These are phyloP conservation scores for Trichosurus vulpecula DNA, from an alignment of 2,797 vertebrate species.

Conservation along the genomic window DNA sequence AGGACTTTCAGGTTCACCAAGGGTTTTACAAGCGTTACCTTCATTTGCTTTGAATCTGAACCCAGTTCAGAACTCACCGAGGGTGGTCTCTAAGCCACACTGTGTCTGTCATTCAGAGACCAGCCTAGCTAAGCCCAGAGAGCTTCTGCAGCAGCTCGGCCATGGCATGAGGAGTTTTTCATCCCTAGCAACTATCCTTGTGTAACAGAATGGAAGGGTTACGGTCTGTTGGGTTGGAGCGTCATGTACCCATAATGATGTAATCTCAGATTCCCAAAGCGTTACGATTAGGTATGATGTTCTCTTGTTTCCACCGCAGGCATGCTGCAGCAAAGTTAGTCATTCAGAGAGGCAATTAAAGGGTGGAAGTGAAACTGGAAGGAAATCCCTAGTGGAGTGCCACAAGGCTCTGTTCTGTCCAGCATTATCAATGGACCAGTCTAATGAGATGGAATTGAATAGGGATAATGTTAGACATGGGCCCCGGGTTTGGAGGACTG, in stretches of 20 bases:
- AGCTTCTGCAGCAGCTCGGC: background rate
- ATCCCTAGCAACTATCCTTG: background rate
- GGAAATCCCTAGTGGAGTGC: background rate
- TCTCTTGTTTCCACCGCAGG: background rate
- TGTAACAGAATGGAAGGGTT: background rate
- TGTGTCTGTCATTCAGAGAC: background rate
- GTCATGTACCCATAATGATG: background rate
- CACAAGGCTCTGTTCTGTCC: background rate
- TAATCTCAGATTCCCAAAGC: background rate
- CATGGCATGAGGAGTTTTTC: background rate
- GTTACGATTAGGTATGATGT: background rate
- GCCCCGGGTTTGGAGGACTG: background rate
- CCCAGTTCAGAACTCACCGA: background rate
- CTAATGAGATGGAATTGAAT: background rate
- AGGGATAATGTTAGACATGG: background rate
- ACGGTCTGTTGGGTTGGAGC: background rate
- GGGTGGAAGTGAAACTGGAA: background rate
- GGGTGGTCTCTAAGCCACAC: background rate
- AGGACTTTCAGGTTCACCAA: background rate
- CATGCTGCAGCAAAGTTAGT: background rate
- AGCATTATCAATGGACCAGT: background rate
- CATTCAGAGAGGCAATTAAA: background rate
- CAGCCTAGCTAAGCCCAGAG: background rate
- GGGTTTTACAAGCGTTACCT: background rate
- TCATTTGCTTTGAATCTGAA: background rate